These are phyloP conservation scores for Crypturellus undulatus DNA, from an alignment of 2,113 vertebrate species.

Conservation along the genomic window DNA sequence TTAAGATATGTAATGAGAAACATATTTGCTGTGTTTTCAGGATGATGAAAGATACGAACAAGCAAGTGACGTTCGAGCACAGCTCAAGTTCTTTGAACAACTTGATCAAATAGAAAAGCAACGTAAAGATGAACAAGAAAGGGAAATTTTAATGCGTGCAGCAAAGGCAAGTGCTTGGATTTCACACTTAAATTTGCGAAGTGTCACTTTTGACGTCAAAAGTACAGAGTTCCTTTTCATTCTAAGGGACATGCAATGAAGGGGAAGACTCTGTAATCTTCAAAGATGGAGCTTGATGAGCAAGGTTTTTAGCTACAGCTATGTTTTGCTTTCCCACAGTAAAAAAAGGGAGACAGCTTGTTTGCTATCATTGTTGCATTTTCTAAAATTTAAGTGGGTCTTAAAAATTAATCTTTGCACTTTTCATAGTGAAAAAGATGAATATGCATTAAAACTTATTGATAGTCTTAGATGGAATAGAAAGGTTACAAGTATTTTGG, in stretches of 20 bases:
- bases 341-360: not conserved
- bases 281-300: conserved; percentile 5
- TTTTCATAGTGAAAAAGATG: not conserved
- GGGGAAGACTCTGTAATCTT: not conserved
- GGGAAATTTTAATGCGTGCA: conserved; percentile 93
- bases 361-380: not conserved
- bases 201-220: conserved; percentile 38
- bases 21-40: conserved; percentile 69
- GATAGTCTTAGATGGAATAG: not conserved
- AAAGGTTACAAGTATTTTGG: not conserved
- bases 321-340: not conserved
- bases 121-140: conserved; percentile 92
- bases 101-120: conserved; percentile 95
- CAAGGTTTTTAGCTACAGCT: not conserved
- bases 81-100: conserved; percentile 97
- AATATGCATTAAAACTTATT: not conserved
- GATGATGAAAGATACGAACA: conserved; percentile 91
- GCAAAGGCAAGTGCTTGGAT: conserved; percentile 87
- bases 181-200: not conserved
- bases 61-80: conserved; percentile 89
- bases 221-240: not conserved
- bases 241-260: conserved; percentile 1
- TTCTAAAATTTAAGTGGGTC: not conserved
- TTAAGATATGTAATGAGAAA: conserved; percentile 8
- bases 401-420: not conserved